phyloP scores from a whole-genome alignment of 1,140 invertebrate genomes.

The Augochlora pura region DNA sequence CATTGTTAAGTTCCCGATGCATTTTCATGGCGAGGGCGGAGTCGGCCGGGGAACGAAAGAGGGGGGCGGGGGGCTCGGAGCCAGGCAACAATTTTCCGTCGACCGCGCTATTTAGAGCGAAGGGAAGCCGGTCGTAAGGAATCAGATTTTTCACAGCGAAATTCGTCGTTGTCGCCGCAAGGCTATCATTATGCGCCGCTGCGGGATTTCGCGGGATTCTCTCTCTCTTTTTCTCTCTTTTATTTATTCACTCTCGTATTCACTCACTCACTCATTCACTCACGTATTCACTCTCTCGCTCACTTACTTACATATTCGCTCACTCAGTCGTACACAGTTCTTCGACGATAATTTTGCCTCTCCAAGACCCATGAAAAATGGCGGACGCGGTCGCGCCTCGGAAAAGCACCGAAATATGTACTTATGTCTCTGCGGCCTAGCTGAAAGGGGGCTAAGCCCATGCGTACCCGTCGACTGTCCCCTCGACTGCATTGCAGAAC shows the following conservation, averaged over 20 bases:
- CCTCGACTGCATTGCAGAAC: constrained; percentile 56
- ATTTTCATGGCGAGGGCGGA: background rate
- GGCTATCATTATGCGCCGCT: constrained; percentile 46
- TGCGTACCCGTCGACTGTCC: constrained; percentile 15
- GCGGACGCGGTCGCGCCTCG: constrained; percentile 10
- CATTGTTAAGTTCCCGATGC: constrained; percentile 5
- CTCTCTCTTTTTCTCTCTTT: too few relatives aligned
- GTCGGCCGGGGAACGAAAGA: background rate
- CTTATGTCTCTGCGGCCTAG: constrained; percentile 23
- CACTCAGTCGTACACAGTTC: too few relatives aligned
- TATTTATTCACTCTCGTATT: too few relatives aligned
- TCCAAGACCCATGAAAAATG: constrained; percentile 51
- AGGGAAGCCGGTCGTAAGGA: background rate
- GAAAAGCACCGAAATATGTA: constrained; percentile 49
- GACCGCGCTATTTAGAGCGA: too few relatives aligned
- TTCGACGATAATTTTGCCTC: too few relatives aligned
- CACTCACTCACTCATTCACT: too few relatives aligned
- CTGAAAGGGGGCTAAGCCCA: constrained; percentile 42
- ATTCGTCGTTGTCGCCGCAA: constrained; percentile 23
- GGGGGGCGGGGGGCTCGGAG: too few relatives aligned
- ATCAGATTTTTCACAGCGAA: constrained; percentile 23
- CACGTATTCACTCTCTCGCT: too few relatives aligned
- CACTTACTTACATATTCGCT: too few relatives aligned
- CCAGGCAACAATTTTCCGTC: background rate
- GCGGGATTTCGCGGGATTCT: constrained; percentile 30